Evolutionary conservation across 2,888 invertebrate genomes (phyloP), one percentile per base, ranked within the genome.

Genomic region (Agrilus cyanescens): DNA sequence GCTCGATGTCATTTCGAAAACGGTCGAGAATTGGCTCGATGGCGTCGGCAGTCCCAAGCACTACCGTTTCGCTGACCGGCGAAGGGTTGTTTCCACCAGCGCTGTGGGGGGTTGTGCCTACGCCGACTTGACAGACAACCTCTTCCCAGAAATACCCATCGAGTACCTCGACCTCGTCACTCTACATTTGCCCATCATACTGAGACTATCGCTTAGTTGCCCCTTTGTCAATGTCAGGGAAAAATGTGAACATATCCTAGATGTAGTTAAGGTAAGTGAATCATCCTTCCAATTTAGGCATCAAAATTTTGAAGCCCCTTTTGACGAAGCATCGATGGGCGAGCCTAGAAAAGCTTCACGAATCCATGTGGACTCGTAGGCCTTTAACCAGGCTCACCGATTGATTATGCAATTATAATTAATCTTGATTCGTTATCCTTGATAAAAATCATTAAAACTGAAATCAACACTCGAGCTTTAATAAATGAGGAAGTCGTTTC

Each of bases 141-240:
- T 63, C 60, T 40, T 61, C 12, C 51, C 53, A 38, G 63, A 64
- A 40, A 57, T 62, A 48, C 63, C 71, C 12, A 68, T 68, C 53
- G 72, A 73, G 56, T 72, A 72, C 49, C 56, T 71, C 50, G 71
- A 71, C 41, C 60, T 73, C 50, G 71, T 73, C 41, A 68, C 69
- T 36, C 57, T 74, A 40, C 73, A 74, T 58, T 62, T 77, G 47
- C 74, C 75, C 29, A 74, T 75, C 51, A 70, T 76, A 51, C 62
- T 76, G 39, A 65, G 75, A 53, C 66, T 76, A 43, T 71, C 73
- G 42, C 65, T 72, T 51, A 72, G 73, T 58, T 76, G 76, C 57
- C 77, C 77, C 6, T 76, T 75, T 53, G 65, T 69, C 49, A 75
- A 76, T 57, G 72, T 76, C 41, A 65, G 75, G 51, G 72, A 72